Evolutionary conservation across 2,113 vertebrate genomes (phyloP).

Genomic region (Oostethus manadensis): DNA sequence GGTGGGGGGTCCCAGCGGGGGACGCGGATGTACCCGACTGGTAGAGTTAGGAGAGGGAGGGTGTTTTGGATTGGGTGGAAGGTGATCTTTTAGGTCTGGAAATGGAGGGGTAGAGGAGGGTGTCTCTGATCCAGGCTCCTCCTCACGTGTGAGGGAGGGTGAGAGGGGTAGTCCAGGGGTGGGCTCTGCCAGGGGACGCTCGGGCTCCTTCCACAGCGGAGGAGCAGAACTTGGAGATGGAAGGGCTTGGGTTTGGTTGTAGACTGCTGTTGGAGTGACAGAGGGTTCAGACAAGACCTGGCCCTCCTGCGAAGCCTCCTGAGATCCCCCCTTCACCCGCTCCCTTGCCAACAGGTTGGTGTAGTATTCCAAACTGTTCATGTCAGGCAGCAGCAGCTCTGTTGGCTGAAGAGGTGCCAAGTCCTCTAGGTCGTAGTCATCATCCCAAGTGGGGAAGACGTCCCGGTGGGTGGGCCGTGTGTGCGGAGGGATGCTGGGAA

Average conservation of each 20-base stretch:
- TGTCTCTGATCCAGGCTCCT: constrained; percentile 4
- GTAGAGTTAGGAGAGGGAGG: constrained; percentile 49
- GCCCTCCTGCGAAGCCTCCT: neutral
- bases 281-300: constrained; percentile 5
- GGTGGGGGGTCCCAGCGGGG: constrained; percentile 30
- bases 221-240: constrained; percentile 27
- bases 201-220: constrained; percentile 21
- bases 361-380: constrained; percentile 79
- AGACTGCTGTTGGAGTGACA: constrained; percentile 44
- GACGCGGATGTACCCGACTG: constrained; percentile 40
- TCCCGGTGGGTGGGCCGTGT: constrained; percentile 23
- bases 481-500: constrained; percentile 43
- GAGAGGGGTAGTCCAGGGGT: constrained; percentile 44
- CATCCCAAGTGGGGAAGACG: constrained; percentile 52
- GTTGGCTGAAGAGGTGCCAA: constrained; percentile 71
- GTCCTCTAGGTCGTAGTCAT: constrained; percentile 69
- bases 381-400: constrained; percentile 73
- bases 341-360: constrained; percentile 67
- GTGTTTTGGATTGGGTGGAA: constrained; percentile 13
- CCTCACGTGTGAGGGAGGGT: constrained; percentile 22
- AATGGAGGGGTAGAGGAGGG: constrained; percentile 8
- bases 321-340: constrained; percentile 12
- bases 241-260: constrained; percentile 11
- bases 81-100: constrained; percentile 32
- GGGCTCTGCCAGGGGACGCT: constrained; percentile 18